A percentile compares a stretch with the other conserved stretches of the same genome.
Conservation (phyloP, 1,140 invertebrate species). For the Hyles euphorbiae region DNA sequence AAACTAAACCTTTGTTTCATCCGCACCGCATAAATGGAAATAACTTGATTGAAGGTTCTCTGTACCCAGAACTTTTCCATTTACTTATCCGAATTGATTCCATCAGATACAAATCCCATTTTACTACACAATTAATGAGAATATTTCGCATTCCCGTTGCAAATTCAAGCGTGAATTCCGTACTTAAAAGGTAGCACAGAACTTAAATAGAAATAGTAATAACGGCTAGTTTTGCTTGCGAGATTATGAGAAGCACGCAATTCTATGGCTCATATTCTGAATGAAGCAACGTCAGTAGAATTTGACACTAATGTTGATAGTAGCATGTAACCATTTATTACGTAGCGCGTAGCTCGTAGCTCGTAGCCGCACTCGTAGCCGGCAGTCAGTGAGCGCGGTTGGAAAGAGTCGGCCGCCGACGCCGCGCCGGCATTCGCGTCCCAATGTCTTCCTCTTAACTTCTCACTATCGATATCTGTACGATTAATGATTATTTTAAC, state of each 20-base stretch:
- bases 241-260: too few relatives aligned
- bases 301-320: slow-evolving; percentile 8
- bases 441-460: slow-evolving; percentile 15
- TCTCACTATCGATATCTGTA: slow-evolving; percentile 12
- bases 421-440: slow-evolving; percentile 15
- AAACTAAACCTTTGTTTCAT: slow-evolving; percentile 5
- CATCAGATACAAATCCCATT: too few relatives aligned
- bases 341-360: slow-evolving; percentile 49
- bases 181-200: too few relatives aligned
- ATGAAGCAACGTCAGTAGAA: slow-evolving; percentile 1
- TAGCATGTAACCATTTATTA: background rate
- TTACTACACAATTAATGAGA: too few relatives aligned
- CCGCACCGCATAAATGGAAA: slow-evolving; percentile 2
- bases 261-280: background rate
- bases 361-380: slow-evolving; percentile 24
- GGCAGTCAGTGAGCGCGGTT: slow-evolving; percentile 50
- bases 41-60: background rate
- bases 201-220: too few relatives aligned
- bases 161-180: too few relatives aligned
- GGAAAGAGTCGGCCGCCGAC: slow-evolving; percentile 41
- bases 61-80: too few relatives aligned
- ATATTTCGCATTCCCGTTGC: too few relatives aligned
- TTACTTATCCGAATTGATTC: too few relatives aligned
- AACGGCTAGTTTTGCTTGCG: too few relatives aligned
- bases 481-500: slow-evolving; percentile 9